Evolutionary conservation across 2,797 vertebrate genomes (phyloP), one percentile per base, ranked within the genome.

Genomic region (Eospalax fontanierii): DNA sequence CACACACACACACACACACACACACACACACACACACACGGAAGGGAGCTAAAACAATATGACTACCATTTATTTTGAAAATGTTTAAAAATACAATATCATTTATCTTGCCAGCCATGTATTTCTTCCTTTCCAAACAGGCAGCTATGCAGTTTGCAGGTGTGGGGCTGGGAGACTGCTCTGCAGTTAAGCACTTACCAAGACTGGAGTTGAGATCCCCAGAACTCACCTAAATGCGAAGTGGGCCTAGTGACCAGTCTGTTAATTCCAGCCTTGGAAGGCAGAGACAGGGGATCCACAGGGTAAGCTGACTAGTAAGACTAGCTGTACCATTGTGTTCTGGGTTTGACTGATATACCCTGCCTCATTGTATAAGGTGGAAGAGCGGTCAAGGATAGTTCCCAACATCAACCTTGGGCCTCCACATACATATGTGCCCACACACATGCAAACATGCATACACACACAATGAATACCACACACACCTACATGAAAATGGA

Each of bases 71-170:
- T 59, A 35, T 85, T n/a, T 57, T 71, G 40, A 81, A 81, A 88
- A 59, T 16, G 50, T 18, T 90, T 68, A 70, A 76, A 61, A 76
- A 70, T 66, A 63, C 50, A 79, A 30, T 80, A 81, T n/a, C 73
- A 68, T 71, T 96, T 75, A 26, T 87, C 65, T 89, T 89, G 59
- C 18, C n/a, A 88, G 30, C 50, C 35, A 4, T 88, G 16, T 22
- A 65, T 83, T 30, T 89, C 90, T 50, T 93, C 86, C 92, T 79
- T 84, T 59, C 57, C 43, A 87, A 87, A 54, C 40, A 83, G 26
- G 43, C 46, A n/a, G 46, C 65, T 84, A 54, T n/a, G 68, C 24
- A 16, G 35, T 4, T 68, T 54, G 4, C 33, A 14, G 10, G 33
- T 35, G 15, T 59, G 38, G 15, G 15, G 2, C 21, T 3, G 8